These are phyloP conservation scores for Myzus persicae DNA, from an alignment of 1,140 invertebrate genomes.

Conservation along the genomic window DNA sequence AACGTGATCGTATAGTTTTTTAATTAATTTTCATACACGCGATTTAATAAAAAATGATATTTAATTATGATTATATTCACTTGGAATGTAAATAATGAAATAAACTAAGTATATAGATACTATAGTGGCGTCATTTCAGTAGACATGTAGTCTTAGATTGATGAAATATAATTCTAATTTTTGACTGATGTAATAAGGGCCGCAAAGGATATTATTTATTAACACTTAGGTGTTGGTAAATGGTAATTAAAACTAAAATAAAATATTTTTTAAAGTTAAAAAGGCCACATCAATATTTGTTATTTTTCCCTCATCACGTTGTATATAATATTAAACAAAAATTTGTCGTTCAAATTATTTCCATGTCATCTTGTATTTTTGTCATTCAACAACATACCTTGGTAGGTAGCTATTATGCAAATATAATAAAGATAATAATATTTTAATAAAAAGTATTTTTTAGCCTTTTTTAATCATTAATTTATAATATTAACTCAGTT, in stretches of 20 bases:
- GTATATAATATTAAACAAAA: too few species aligned
- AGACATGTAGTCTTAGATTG: background rate
- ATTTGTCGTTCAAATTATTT: too few species aligned
- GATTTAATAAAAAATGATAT: background rate
- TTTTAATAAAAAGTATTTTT: background rate
- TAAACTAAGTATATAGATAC: background rate
- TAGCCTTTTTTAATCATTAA: background rate
- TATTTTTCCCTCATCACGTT: background rate
- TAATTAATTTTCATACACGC: background rate
- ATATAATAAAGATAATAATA: background rate
- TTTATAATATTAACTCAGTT: background rate
- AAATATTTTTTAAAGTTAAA: background rate
- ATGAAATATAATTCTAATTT: background rate
- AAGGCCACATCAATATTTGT: background rate
- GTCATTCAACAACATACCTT: background rate
- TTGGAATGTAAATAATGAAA: background rate
- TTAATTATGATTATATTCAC: background rate
- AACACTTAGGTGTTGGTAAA: background rate
- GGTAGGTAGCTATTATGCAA: background rate
- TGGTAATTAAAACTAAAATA: background rate
- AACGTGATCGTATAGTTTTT: background rate
- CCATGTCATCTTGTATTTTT: too few species aligned
- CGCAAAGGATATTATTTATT: background rate
- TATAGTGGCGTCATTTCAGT: background rate
- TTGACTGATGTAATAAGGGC: background rate